Base-by-base conservation (phyloP, 2,113 vertebrate genomes). In the Brachirus orientalis region DNA sequence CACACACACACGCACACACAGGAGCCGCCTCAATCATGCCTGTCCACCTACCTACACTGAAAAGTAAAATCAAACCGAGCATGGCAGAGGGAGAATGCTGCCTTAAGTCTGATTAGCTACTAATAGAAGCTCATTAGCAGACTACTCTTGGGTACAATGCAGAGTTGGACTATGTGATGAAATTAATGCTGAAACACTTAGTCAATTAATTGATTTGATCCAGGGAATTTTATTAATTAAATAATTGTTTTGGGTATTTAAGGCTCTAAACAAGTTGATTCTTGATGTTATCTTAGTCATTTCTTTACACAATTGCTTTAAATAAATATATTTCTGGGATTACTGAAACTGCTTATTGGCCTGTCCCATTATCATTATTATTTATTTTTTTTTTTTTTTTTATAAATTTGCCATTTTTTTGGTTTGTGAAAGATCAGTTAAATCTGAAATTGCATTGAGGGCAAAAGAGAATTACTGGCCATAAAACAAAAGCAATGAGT, bases 71-170 rank as follows among this genome's bases (percentile, higher is more conserved):
- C 58, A 71, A 80, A 57, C 10, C 0, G 33, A 55, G 70, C 2
- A 7, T 9, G 40, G 45, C 40, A 51, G 17, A 28, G 46, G 10
- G 48, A 63, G 60, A 56, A 58, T 69, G 72, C 59, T 64, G 63
- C 40, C 59, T 28, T 52, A 58, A 48, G 74, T 66, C 66, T 77
- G 73, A 89, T 86, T 80, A 79, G 63, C 51, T 43, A 48, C 62
- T 81, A 84, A 85, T 82, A 72, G 80, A 33, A 46, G 54, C 62
- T 84, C 55, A 80, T 88, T 84, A 79, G 33, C 50, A 43, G 43
- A 78, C n/a, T 63, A 67, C 77, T 72, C 63, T 20, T 1, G 69
- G 83, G 45, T 58, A 54, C 36, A 60, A 43, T 55, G 55, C 74
- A 61, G 46, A 62, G 37, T 56, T 14, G 6, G 51, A 61, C 10